These are phyloP conservation scores for Lamellibrachia columna DNA, from an alignment of 2,888 invertebrate species.

Conservation along the genomic window DNA sequence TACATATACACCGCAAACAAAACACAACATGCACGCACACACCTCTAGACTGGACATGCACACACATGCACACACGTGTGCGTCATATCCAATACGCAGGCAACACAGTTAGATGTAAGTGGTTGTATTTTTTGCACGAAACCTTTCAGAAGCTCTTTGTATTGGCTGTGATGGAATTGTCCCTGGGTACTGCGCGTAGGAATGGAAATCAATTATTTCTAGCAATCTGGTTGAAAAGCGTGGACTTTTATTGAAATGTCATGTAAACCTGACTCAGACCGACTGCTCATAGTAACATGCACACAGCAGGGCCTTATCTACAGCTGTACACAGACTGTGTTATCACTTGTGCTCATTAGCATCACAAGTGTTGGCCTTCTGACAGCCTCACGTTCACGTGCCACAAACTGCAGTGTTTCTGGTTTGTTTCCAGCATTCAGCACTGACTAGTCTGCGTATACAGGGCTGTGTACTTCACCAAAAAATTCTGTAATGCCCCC, in stretches of 20 bases:
- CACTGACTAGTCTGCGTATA: too few species aligned
- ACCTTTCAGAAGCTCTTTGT: neutral
- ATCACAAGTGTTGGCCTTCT: neutral
- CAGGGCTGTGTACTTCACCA: too few species aligned
- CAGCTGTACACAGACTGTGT: neutral
- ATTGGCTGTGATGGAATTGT: neutral
- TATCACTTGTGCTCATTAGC: neutral
- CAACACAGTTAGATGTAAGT: neutral
- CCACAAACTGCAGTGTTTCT: neutral
- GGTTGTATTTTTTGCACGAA: neutral
- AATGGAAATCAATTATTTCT: conserved; percentile 12
- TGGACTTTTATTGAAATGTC: conserved; percentile 10
- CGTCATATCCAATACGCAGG: neutral
- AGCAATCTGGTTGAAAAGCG: neutral
- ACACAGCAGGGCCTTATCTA: neutral
- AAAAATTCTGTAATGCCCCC: too few species aligned
- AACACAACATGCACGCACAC: neutral
- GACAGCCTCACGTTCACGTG: neutral
- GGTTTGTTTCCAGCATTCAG: neutral
- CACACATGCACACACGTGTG: neutral
- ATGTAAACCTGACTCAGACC: neutral
- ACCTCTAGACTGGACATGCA: too few species aligned
- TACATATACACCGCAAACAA: neutral
- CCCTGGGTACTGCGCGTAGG: neutral
- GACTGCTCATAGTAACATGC: neutral